Percentiles rank a stretch among this genome's conserved stretches.
phyloP scores from a whole-genome alignment of 2,888 invertebrate species.

The Matsumyia berberina region DNA sequence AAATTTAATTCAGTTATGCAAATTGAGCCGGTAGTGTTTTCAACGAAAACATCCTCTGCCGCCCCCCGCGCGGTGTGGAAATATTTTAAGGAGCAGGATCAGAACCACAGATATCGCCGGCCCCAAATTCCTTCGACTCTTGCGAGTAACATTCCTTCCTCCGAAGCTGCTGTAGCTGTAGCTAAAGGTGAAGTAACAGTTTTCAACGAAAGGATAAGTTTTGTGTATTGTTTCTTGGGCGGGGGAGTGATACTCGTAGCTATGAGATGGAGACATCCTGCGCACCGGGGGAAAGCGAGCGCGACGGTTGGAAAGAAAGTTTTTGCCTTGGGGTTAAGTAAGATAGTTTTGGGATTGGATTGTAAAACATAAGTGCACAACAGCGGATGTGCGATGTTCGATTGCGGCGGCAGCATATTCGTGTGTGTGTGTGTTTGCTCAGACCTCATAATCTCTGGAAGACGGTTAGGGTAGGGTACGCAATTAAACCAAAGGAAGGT shows the following conservation, averaged over 20 bases:
- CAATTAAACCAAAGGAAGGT: slow-evolving; percentile 59
- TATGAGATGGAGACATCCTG: slow-evolving; percentile 48
- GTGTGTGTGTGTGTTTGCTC: slow-evolving; percentile 12
- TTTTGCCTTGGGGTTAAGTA: slow-evolving; percentile 55
- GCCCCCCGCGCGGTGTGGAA: not conserved
- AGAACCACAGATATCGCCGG: slow-evolving; percentile 50
- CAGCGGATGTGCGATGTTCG: slow-evolving; percentile 71
- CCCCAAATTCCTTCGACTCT: slow-evolving; percentile 43
- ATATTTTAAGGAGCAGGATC: slow-evolving; percentile 54
- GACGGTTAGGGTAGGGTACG: slow-evolving; percentile 22
- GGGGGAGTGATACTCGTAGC: not conserved
- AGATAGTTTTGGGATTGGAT: slow-evolving; percentile 73
- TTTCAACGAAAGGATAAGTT: slow-evolving; percentile 62
- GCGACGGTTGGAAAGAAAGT: slow-evolving; percentile 5
- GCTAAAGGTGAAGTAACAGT: slow-evolving; percentile 42
- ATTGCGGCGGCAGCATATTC: slow-evolving; percentile 46
- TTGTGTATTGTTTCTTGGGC: slow-evolving; percentile 3
- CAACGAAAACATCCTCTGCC: slow-evolving; percentile 67
- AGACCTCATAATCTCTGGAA: slow-evolving; percentile 46
- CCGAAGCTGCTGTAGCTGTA: slow-evolving; percentile 44
- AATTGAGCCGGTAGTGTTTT: slow-evolving; percentile 76
- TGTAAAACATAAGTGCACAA: slow-evolving; percentile 75
- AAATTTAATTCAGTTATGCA: slow-evolving; percentile 77
- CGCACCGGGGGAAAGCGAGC: not conserved
- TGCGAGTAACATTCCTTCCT: slow-evolving; percentile 39